Conservation (phyloP, 2,888 invertebrate species). For the Ophraella communa region DNA sequence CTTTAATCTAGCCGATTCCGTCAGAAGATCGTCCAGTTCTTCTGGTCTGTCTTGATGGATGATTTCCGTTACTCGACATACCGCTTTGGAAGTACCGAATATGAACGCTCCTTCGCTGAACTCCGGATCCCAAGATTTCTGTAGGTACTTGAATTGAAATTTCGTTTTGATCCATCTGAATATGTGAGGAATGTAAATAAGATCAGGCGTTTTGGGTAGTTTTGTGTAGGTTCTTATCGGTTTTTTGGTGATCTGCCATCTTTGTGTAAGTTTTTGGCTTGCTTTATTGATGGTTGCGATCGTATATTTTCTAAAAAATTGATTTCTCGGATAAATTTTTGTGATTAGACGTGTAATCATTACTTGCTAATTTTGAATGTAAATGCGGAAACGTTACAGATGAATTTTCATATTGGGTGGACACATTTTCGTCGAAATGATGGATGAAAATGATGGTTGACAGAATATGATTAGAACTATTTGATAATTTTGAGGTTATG, state of each 20-base stretch:
- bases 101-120: conserved; percentile 60
- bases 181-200: conserved; percentile 57
- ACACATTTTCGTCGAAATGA: not conserved
- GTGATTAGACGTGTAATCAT: conserved; percentile 23
- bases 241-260: not conserved
- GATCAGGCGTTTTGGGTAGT: conserved; percentile 53
- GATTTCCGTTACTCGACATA: conserved; percentile 57
- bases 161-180: conserved; percentile 57
- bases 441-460: not conserved
- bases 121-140: conserved; percentile 56
- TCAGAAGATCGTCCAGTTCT: conserved; percentile 51
- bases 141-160: conserved; percentile 54
- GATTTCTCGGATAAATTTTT: conserved; percentile 4
- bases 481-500: too few relatives aligned
- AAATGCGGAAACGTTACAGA: not conserved
- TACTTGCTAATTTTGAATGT: conserved; percentile 21
- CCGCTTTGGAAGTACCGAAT: conserved; percentile 54
- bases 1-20: conserved; percentile 46
- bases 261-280: not conserved
- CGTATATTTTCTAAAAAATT: conserved; percentile 12
- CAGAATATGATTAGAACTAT: not conserved
- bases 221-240: conserved; percentile 27
- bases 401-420: not conserved
- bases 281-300: not conserved
- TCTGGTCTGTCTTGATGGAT: conserved; percentile 52